Percentiles rank a stretch among this genome's conserved stretches.
Conservation (phyloP, 2,113 vertebrate genomes). For the Donacobius atricapilla region DNA sequence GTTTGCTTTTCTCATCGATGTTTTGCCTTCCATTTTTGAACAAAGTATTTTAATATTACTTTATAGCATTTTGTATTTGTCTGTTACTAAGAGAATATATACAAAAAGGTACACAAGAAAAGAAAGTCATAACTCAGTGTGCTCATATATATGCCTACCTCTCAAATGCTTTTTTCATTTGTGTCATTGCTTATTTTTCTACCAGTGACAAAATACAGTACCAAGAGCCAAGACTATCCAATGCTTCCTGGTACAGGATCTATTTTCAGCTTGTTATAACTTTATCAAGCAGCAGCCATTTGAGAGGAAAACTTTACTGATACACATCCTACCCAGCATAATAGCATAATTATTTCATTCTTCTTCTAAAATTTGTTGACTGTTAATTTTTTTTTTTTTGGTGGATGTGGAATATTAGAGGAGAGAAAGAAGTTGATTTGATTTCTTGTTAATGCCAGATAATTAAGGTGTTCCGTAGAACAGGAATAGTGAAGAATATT, state of each 20-base stretch:
- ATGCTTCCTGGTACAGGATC: background rate
- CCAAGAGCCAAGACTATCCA: background rate
- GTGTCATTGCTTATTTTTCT: background rate
- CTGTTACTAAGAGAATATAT: background rate
- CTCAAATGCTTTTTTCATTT: background rate
- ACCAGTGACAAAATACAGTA: background rate
- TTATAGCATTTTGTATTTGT: constrained; percentile 28
- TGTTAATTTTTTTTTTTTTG: background rate
- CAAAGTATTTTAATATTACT: background rate
- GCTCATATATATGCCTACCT: background rate
- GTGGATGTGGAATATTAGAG: background rate
- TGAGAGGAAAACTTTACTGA: background rate
- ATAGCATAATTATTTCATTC: background rate
- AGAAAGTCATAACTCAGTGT: background rate
- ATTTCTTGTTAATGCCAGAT: background rate
- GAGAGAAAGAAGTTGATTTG: background rate
- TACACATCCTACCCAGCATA: background rate
- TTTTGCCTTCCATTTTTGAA: constrained; percentile 28
- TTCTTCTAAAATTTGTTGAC: background rate
- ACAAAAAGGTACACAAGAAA: background rate
- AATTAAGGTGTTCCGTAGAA: background rate
- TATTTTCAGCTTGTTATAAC: background rate
- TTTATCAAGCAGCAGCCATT: background rate
- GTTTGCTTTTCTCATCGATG: background rate
- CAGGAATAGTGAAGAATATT: background rate